A percentile compares a stretch with the other conserved stretches of the same genome.
These are phyloP conservation scores for Phoeniculus purpureus DNA, from an alignment of 2,797 vertebrate genomes.

Conservation along the genomic window DNA sequence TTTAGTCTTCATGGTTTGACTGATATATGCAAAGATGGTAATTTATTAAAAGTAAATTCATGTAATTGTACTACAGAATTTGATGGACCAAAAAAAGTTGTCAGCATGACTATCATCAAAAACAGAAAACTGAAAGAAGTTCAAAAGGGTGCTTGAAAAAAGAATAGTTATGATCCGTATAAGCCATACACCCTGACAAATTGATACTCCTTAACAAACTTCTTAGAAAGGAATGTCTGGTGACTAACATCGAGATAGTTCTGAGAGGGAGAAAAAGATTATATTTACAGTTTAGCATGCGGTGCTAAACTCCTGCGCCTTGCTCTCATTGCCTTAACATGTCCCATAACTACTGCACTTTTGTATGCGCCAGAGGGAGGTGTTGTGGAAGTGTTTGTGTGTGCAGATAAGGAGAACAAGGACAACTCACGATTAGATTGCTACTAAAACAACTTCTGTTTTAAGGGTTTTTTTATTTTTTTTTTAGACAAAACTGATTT, in stretches of 20 bases:
- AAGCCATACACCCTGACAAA: constrained; percentile 8
- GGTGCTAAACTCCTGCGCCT: background rate
- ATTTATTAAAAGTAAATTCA: constrained; percentile 99
- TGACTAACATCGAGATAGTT: constrained; percentile 8
- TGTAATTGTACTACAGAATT: constrained; percentile 92
- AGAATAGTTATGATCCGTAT: constrained; percentile 34
- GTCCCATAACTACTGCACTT: background rate
- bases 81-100: constrained; percentile 97
- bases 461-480: background rate
- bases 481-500: background rate
- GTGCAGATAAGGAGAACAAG: background rate
- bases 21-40: constrained; percentile 98
- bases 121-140: constrained; percentile 77
- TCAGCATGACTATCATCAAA: constrained; percentile 92
- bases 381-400: background rate
- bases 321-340: background rate
- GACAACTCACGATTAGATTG: background rate
- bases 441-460: background rate
- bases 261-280: background rate
- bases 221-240: constrained; percentile 34
- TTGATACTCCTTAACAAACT: constrained; percentile 27
- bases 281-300: background rate
- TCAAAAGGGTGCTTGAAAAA: constrained; percentile 64
- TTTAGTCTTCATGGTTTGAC: constrained; percentile 93
- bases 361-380: background rate